Base-by-base conservation (phyloP, 2,113 vertebrate genomes). In the Cepphus grylle region DNA sequence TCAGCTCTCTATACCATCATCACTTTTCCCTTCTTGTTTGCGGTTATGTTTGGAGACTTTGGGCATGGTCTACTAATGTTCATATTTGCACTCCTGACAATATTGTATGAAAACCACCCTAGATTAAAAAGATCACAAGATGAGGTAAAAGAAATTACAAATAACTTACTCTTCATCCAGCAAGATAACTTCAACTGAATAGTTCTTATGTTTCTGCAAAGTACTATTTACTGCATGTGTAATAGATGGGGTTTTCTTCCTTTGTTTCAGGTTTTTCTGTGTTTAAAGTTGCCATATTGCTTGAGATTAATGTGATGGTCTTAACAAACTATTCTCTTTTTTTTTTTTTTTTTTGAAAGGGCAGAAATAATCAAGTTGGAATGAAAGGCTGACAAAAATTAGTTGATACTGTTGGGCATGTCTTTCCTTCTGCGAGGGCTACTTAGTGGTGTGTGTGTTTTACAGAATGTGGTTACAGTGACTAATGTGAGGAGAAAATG, bases 21-120 rank as follows among this genome's bases (percentile, higher is more conserved):
- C 97, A 99, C 99, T 2, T 99, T 99, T 84, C 99, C 99, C 4
- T 99, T 99, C 93, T 84, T 99, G 90, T 99, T 99, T 12, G 99
- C 99, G 0, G 98, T 99, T 86, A 99, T 99, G 99, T 99, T 99
- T 47, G 99, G 99, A 70, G 99, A 99, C 97, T 96, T 99, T 3
- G 99, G 99, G 25, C 99, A 99, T 5, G 99, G 99, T 29, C 65
- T 99, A 3, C 98, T 99, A 42, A 99, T 99, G 99, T 97, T 98
- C 93, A 19, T 99, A 2, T 99, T 99, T 94, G 99, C 99, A 43
- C 95, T 99, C 61, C 97, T 99, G 98, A 98, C 99, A 98, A 99
- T 99, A 61, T 56, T 99, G 5, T 99, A 98, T 14, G 99, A 99
- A 97, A 98, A 99, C 56, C 99, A 99, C 89, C 99, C 99, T 29